Conservation (phyloP, 2,113 vertebrate genomes). For the Anoura caudifer region DNA sequence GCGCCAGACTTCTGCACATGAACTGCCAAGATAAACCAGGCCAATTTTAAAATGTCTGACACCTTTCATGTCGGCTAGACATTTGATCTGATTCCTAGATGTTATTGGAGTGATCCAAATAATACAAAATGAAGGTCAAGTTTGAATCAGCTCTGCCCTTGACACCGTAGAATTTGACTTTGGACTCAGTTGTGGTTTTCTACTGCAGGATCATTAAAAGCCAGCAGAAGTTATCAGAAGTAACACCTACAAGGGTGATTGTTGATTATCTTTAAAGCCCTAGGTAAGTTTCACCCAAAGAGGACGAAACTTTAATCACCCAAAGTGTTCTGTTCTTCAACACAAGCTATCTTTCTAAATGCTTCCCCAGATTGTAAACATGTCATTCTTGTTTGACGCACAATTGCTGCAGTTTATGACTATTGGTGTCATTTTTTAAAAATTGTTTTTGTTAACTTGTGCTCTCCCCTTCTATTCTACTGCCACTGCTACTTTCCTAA, state of each 20-base stretch:
- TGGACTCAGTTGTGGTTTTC: neutral
- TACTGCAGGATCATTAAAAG: neutral
- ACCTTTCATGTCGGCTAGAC: neutral
- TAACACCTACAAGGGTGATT: neutral
- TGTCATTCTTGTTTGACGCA: neutral
- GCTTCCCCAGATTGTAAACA: neutral
- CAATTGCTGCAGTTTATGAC: neutral
- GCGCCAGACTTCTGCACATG: constrained; percentile 68
- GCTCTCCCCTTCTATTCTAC: neutral
- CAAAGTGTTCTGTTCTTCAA: constrained; percentile 26
- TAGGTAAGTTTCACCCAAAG: constrained; percentile 36
- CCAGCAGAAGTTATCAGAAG: neutral
- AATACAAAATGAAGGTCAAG: neutral
- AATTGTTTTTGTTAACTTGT: neutral
- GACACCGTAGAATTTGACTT: neutral
- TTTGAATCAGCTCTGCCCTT: neutral
- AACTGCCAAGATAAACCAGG: constrained; percentile 18
- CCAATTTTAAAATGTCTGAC: neutral
- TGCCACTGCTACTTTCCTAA: neutral
- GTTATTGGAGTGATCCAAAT: constrained; percentile 6
- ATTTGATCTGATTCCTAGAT: neutral
- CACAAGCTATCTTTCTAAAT: constrained; percentile 56
- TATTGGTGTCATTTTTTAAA: neutral
- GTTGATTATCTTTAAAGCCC: constrained; percentile 30
- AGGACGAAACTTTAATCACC: constrained; percentile 31